Evolutionary conservation across 2,797 vertebrate genomes (phyloP), one percentile per base, ranked within the genome.

Genomic region (Pseudopleuronectes americanus): DNA sequence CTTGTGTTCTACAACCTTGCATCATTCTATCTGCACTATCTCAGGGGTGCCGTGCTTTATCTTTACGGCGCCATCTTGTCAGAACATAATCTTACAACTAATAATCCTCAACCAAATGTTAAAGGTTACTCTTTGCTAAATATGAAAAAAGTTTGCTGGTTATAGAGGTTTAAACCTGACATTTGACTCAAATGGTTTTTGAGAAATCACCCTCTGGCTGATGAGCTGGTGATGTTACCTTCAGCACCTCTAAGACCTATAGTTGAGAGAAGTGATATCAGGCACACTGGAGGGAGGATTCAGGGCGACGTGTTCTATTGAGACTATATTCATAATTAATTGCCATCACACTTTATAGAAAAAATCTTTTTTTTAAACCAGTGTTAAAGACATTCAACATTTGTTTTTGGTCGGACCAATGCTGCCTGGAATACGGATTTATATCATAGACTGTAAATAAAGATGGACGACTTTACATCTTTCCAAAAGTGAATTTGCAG

Each of bases 91-190:
- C 28, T 59, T 62, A 28, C 3, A 61, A 10, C 54, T 67, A 61
- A 69, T 74, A 51, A 52, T 61, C 71, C 69, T 73, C 47, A 66
- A 26, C 38, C 51, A 48, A 57, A 71, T 71, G 45, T 73, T 56
- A 81, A 77, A 76, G 64, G 52, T 36, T 57, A 52, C 64, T 63
- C 13, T 63, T 68, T 60, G 48, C 23, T 61, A 19, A 77, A 70
- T 53, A 66, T 64, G 53, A 79, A 51, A 80, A 51, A 80, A 68
- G 21, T 52, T 58, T 71, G 43, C 26, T 10, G 19, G 45, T 12
- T 64, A 12, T 72, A 57, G 77, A 80, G 31, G 76, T 77, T 74
- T 77, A 47, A 71, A 66, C 57, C 16, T 78, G 69, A 78, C 70
- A 47, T 57, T 68, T 57, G 48, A 53, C 45, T 69, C 49, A 22